Evolutionary conservation across 2,113 vertebrate species (phyloP).

Genomic region (Oreochromis niloticus): DNA sequence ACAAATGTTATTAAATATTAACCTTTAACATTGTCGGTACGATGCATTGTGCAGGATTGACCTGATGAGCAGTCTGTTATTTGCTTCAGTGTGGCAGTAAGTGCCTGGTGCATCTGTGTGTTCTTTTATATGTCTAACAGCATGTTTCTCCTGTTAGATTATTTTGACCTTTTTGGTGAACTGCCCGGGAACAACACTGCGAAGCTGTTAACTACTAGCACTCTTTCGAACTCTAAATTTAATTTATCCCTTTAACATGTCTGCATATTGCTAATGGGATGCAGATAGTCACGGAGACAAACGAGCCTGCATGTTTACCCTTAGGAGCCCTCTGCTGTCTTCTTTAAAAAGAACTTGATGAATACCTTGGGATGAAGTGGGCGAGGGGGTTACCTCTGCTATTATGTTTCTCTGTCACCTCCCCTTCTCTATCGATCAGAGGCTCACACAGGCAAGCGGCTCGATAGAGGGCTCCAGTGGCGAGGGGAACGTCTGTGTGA

Average conservation of each 20-base stretch:
- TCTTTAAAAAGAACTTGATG: conserved; percentile 13
- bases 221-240: conserved; percentile 17
- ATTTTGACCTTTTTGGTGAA: conserved; percentile 8
- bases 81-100: background rate
- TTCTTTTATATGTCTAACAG: background rate
- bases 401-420: conserved; percentile 28
- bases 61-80: background rate
- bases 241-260: conserved; percentile 6
- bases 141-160: background rate
- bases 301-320: background rate
- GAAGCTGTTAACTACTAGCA: conserved; percentile 29
- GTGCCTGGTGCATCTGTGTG: background rate
- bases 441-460: conserved; percentile 22
- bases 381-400: background rate
- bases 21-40: background rate
- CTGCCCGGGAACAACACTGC: conserved; percentile 1
- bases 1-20: background rate
- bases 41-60: background rate
- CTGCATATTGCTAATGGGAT: background rate
- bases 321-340: background rate
- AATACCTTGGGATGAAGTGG: background rate
- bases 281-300: background rate
- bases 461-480: conserved; percentile 32
- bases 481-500: conserved; percentile 11
- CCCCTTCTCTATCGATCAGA: conserved; percentile 22